phyloP scores from a whole-genome alignment of 2,888 invertebrate genomes.

The Empis stercorea region DNA sequence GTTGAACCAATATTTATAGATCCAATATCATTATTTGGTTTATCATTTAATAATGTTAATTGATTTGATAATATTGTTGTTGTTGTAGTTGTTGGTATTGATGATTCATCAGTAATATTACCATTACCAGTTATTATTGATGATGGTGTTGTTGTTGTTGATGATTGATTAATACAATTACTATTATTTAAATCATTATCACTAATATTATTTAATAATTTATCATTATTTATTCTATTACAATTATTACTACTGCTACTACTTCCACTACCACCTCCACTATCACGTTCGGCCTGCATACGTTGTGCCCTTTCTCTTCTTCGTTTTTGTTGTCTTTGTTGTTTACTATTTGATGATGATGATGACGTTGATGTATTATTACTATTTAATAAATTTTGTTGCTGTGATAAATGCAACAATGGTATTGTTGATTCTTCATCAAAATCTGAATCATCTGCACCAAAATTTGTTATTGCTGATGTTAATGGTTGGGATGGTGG shows the following conservation, averaged over 20 bases:
- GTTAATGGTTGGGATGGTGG: background rate
- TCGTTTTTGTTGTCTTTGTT: conserved; percentile 57
- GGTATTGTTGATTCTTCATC: background rate
- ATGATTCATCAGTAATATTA: too few relatives aligned
- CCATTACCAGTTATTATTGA: too few relatives aligned
- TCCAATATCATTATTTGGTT: conserved; percentile 1
- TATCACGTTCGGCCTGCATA: conserved; percentile 74
- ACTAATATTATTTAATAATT: background rate
- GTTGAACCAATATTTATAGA: conserved; percentile 5
- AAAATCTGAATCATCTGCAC: conserved; percentile 1
- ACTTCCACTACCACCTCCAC: conserved; percentile 20
- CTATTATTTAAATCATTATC: too few relatives aligned
- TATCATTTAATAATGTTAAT: too few relatives aligned
- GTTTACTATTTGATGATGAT: conserved; percentile 20
- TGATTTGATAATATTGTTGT: too few relatives aligned
- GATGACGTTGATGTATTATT: background rate
- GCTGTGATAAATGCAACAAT: background rate
- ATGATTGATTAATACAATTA: background rate
- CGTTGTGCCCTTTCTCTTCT: conserved; percentile 84
- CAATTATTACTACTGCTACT: background rate
- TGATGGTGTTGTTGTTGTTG: background rate
- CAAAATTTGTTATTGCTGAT: background rate
- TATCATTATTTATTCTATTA: too few relatives aligned
- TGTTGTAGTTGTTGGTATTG: too few relatives aligned
- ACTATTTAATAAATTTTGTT: background rate